A percentile compares a stretch with the other conserved stretches of the same genome.
Evolutionary conservation across 2,797 vertebrate species (phyloP).

Genomic region (Silurus lanzhouensis): DNA sequence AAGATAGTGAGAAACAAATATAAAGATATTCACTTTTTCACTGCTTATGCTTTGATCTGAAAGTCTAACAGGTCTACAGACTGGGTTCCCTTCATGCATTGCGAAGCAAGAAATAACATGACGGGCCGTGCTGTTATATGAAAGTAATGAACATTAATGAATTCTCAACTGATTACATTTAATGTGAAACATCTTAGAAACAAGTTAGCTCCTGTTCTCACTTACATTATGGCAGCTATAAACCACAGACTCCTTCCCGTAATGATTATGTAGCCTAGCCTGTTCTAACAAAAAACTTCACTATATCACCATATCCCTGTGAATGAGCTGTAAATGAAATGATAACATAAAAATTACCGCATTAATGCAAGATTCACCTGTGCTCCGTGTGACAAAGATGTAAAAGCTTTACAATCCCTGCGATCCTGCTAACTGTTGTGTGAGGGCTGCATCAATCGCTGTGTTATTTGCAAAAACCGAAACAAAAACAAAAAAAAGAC

Average conservation of each 20-base stretch:
- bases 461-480: constrained; percentile 33
- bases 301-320: background rate
- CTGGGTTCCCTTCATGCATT: constrained; percentile 69
- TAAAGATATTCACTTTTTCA: constrained; percentile 75
- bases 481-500: constrained; percentile 11
- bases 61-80: constrained; percentile 80
- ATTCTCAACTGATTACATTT: background rate
- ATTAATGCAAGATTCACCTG: background rate
- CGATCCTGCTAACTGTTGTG: constrained; percentile 44
- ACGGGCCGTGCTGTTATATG: background rate
- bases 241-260: background rate
- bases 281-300: background rate
- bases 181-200: background rate
- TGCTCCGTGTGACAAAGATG: background rate
- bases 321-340: too few relatives aligned
- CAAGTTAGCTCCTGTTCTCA: background rate
- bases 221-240: background rate
- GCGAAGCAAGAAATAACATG: constrained; percentile 23
- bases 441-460: constrained; percentile 59
- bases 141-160: background rate
- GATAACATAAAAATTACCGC: background rate
- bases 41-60: constrained; percentile 77
- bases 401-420: background rate
- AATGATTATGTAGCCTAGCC: background rate
- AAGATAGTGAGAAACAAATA: constrained; percentile 70